These are phyloP conservation scores for Lepas anatifera DNA, from an alignment of 2,888 invertebrate genomes.

Conservation along the genomic window DNA sequence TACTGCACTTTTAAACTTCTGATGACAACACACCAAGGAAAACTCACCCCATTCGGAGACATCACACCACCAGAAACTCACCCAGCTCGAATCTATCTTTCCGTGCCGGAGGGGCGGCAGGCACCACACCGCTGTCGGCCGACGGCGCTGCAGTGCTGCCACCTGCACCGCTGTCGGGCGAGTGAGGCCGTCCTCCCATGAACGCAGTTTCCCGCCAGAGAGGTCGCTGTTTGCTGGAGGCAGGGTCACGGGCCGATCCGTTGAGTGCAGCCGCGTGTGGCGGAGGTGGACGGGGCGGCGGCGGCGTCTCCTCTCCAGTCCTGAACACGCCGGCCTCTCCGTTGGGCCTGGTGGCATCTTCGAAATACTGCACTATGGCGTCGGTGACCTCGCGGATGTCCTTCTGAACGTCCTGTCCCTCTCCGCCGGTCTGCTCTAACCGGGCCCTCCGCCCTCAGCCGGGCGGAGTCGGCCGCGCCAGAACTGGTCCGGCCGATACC, in stretches of 20 bases:
- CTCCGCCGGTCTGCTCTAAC: not conserved
- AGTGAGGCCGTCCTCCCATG: not conserved
- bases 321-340: not conserved
- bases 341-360: not conserved
- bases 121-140: too few species aligned
- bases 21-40: too few species aligned
- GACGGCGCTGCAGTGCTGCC: slow-evolving; percentile 12
- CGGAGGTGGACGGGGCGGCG: not conserved
- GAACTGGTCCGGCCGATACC: not conserved
- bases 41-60: too few species aligned
- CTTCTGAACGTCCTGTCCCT: not conserved
- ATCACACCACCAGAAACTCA: not conserved
- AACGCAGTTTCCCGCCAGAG: not conserved
- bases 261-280: not conserved
- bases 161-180: not conserved
- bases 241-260: not conserved
- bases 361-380: slow-evolving; percentile 5
- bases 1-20: too few species aligned
- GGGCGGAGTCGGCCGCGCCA: not conserved
- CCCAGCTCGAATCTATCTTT: not conserved
- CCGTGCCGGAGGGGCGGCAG: too few species aligned
- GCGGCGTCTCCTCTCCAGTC: not conserved
- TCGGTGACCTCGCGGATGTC: not conserved
- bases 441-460: not conserved
- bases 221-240: not conserved